Evolutionary conservation across 2,113 vertebrate species (phyloP).

Genomic region (Dipodomys spectabilis): DNA sequence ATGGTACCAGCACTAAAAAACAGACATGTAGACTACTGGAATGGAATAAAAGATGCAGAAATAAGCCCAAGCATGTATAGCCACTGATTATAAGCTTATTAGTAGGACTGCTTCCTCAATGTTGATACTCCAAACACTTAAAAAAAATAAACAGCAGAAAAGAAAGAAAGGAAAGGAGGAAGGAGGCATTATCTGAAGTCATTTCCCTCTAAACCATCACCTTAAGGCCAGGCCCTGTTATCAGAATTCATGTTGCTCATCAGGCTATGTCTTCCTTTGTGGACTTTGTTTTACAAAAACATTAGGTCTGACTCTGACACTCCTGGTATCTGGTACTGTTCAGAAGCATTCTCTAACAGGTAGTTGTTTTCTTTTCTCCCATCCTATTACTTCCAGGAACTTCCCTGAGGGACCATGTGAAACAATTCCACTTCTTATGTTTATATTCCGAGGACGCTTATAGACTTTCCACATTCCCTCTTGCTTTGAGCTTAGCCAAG

Average conservation of each 20-base stretch:
- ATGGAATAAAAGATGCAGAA: too few species aligned
- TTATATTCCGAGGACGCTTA: conserved; percentile 76
- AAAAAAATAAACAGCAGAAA: too few species aligned
- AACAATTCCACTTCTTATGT: conserved; percentile 75
- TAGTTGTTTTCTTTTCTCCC: conserved; percentile 79
- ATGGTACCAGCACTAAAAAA: too few species aligned
- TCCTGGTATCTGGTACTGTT: conserved; percentile 35
- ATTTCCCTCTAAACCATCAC: background rate
- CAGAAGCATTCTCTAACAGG: conserved; percentile 70
- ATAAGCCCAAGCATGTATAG: too few species aligned
- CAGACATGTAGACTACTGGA: too few species aligned
- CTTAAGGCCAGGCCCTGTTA: background rate
- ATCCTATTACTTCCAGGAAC: conserved; percentile 66
- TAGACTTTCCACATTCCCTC: conserved; percentile 78
- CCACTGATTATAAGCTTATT: background rate
- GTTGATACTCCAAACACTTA: background rate
- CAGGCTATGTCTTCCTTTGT: background rate
- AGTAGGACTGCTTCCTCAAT: background rate
- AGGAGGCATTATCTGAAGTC: background rate
- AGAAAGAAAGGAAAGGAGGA: too few species aligned
- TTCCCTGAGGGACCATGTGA: conserved; percentile 72
- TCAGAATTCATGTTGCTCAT: background rate
- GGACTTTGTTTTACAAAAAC: conserved; percentile 37
- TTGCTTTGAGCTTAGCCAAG: conserved; percentile 78
- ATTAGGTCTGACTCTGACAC: background rate